Evolutionary conservation across 1,140 invertebrate species (phyloP).

Genomic region (Drosophila lacertosa): DNA sequence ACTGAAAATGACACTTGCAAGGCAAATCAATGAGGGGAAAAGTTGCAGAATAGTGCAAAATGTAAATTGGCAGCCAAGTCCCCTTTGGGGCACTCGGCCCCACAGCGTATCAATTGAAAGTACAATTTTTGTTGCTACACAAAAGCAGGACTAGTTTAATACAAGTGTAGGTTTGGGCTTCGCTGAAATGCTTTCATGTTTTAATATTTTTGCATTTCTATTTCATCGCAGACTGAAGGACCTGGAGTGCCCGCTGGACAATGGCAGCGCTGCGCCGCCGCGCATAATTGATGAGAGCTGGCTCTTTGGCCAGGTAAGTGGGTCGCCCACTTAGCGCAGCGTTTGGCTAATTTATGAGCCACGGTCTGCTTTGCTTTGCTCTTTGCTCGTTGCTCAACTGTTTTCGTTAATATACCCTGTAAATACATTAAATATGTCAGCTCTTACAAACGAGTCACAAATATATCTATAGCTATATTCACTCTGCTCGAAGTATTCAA

Average conservation of each 20-base stretch:
- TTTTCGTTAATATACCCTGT: background rate
- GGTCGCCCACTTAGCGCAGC: conserved; percentile 38
- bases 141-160: too few species aligned
- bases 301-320: conserved; percentile 82
- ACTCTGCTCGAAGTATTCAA: too few species aligned
- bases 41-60: background rate
- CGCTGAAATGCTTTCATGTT: background rate
- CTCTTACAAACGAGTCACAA: too few species aligned
- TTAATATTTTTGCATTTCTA: conserved; percentile 52
- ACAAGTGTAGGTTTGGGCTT: background rate
- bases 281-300: conserved; percentile 83
- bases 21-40: conserved; percentile 3
- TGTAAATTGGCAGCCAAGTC: background rate
- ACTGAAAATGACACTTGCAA: background rate
- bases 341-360: conserved; percentile 54
- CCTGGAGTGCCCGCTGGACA: conserved; percentile 60
- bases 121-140: background rate
- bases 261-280: conserved; percentile 56
- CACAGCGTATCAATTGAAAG: background rate
- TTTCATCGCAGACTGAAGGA: conserved; percentile 69
- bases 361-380: background rate
- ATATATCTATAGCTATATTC: too few species aligned
- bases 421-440: background rate
- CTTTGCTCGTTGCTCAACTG: background rate
- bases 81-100: background rate